A percentile compares a stretch with the other conserved stretches of the same genome.
phyloP scores from a whole-genome alignment of 2,888 invertebrate species.

The Watsonalla binaria region DNA sequence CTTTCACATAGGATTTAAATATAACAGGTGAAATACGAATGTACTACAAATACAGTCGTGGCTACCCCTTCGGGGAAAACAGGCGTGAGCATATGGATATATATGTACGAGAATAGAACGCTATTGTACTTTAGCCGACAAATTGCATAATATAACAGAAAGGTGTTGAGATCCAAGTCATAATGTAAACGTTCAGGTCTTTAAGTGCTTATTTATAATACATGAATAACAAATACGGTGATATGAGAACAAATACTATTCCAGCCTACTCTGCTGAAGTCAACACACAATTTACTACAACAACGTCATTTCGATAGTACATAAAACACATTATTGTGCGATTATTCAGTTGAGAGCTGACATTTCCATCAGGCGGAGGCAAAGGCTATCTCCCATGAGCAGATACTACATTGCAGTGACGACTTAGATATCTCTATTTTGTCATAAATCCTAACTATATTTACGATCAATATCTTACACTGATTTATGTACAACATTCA shows the following conservation, averaged over 20 bases:
- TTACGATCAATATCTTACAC: slow-evolving; percentile 62
- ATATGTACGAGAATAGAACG: no score
- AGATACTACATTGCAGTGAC: slow-evolving; percentile 26
- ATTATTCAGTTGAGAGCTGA: slow-evolving; percentile 43
- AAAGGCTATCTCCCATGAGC: slow-evolving; percentile 45
- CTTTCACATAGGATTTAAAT: no score
- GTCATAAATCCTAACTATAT: slow-evolving; percentile 66
- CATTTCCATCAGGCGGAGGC: slow-evolving; percentile 45
- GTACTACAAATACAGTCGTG: no score
- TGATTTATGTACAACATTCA: slow-evolving; percentile 56
- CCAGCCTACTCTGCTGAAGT: not conserved
- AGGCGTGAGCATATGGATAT: no score
- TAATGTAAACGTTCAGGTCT: no score
- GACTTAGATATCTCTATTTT: slow-evolving; percentile 53
- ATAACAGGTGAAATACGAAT: no score
- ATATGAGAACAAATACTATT: not conserved
- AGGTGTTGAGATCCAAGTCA: no score
- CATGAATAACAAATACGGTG: no score
- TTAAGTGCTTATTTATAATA: no score
- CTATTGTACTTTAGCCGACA: no score
- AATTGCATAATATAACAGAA: no score
- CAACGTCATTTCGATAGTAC: slow-evolving; percentile 1
- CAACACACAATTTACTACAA: not conserved
- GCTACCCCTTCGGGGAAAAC: no score
- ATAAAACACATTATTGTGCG: slow-evolving; percentile 31